A percentile compares a stretch with the other conserved stretches of the same genome.
phyloP scores from a whole-genome alignment of 2,113 vertebrate genomes.

The Phaethornis superciliosus region DNA sequence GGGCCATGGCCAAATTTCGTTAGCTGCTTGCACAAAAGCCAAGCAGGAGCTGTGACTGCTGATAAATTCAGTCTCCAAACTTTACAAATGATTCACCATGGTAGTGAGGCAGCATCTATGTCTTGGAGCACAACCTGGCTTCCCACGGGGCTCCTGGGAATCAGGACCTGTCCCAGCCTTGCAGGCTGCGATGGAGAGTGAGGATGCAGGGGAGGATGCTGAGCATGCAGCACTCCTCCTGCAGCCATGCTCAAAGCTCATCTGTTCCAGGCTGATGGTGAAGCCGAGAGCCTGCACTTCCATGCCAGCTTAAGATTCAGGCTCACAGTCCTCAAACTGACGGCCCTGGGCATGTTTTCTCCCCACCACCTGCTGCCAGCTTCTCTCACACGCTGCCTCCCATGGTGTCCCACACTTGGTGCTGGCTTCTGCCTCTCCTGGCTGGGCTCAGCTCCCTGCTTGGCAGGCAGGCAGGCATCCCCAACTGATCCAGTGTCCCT shows the following conservation, averaged over 20 bases:
- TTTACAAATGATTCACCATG: background rate
- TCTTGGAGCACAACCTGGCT: accelerated
- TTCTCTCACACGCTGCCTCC: background rate
- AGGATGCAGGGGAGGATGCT: background rate
- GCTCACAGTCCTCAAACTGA: background rate
- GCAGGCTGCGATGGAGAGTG: accelerated
- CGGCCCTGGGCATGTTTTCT: background rate
- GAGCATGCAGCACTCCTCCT: background rate
- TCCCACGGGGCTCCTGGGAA: background rate
- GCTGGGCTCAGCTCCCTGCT: background rate
- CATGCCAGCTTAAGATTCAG: background rate
- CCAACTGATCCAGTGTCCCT: background rate
- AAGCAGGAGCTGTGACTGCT: background rate
- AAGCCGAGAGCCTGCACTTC: background rate
- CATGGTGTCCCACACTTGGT: accelerated
- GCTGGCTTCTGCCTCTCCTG: conserved; percentile 23
- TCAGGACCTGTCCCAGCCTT: background rate
- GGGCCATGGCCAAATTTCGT: background rate
- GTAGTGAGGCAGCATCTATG: accelerated
- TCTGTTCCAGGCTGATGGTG: background rate
- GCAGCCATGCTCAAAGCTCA: background rate
- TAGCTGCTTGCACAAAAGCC: background rate
- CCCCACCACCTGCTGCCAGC: background rate
- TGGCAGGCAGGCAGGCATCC: background rate
- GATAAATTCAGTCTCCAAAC: background rate